Base-by-base conservation (phyloP, 1,140 invertebrate species). In the Globodera rostochiensis region DNA sequence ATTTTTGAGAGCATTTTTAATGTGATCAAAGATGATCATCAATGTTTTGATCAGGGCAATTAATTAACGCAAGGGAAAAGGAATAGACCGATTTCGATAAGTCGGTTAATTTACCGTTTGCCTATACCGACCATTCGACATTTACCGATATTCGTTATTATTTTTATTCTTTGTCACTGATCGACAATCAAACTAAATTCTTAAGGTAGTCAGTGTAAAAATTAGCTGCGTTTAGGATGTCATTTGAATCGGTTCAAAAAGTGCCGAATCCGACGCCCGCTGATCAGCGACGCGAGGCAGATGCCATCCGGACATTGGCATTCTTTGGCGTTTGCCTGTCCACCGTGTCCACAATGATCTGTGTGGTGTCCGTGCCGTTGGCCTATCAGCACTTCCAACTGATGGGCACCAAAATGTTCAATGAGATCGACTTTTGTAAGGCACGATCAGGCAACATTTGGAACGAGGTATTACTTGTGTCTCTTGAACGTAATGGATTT, bases 361-460 rank as follows among this genome's bases (percentile, higher is more conserved):
- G 88, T 70, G 88, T 89, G n/a, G 84, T 89, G 70, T 85, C 86
- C 64, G 89, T 90, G 13, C 88, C 88, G 64, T 89, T 89, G 89
- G 70, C 88, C 57, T 89, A 90, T 82, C 82, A 84, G 60, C 85
- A 89, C 50, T 79, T 81, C 15, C 74, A 80, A 47, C 81, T 70
- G 50, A 74, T 85, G 70, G 74, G 86, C 21, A 84, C 84, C 46
- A 75, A 74, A 25, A 87, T 85, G 83, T 79, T 83, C 46, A 73
- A 45, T 47, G 82, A 86, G 74, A 80, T 86, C 49, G 84, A 86
- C 70, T 86, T 86, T 77, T 86, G 84, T 60, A 86, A 86, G 78
- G 60, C 70, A 21, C 86, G 84, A 36, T 73, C 60, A 25, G 85
- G 85, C 46, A 86, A 82, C 83, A 87, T 86, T 47, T 86, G 84